A percentile compares a stretch with the other conserved stretches of the same genome.
Evolutionary conservation across 2,113 vertebrate genomes (phyloP).

Genomic region (Aramus guarauna): DNA sequence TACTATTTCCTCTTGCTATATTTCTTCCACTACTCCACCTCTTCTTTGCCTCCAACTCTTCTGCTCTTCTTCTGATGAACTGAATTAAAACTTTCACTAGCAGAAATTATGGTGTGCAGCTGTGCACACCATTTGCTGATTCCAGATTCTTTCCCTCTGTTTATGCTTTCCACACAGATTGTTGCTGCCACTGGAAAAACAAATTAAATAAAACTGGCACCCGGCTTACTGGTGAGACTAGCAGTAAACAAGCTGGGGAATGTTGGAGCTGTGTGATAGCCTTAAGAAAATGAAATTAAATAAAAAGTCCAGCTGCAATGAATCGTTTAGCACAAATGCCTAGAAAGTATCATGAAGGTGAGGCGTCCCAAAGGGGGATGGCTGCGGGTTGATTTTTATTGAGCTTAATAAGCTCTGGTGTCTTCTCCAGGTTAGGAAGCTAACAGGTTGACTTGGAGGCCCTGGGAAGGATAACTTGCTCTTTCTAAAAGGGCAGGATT

Average conservation of each 20-base stretch:
- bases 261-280: not conserved
- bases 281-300: slow-evolving; percentile 36
- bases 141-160: slow-evolving; percentile 47
- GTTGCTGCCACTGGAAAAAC: slow-evolving; percentile 68
- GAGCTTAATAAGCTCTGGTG: not conserved
- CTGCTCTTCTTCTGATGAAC: slow-evolving; percentile 48
- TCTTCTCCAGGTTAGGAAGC: not conserved
- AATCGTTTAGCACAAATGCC: slow-evolving; percentile 3
- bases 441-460: not conserved
- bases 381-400: not conserved
- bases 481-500: not conserved
- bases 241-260: slow-evolving; percentile 52
- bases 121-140: slow-evolving; percentile 61
- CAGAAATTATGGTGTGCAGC: slow-evolving; percentile 61
- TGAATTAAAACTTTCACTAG: slow-evolving; percentile 63
- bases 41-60: slow-evolving; percentile 47
- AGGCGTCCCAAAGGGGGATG: not conserved
- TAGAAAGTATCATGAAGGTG: slow-evolving; percentile 51
- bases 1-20: slow-evolving; percentile 54
- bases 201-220: slow-evolving; percentile 62
- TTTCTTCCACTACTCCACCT: slow-evolving; percentile 59
- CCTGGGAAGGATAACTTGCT: not conserved
- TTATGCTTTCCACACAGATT: slow-evolving; percentile 60
- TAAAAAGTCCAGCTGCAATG: slow-evolving; percentile 38
- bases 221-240: not conserved